Conservation (phyloP, 2,113 vertebrate genomes). For the Ivindomyrus marchei region DNA sequence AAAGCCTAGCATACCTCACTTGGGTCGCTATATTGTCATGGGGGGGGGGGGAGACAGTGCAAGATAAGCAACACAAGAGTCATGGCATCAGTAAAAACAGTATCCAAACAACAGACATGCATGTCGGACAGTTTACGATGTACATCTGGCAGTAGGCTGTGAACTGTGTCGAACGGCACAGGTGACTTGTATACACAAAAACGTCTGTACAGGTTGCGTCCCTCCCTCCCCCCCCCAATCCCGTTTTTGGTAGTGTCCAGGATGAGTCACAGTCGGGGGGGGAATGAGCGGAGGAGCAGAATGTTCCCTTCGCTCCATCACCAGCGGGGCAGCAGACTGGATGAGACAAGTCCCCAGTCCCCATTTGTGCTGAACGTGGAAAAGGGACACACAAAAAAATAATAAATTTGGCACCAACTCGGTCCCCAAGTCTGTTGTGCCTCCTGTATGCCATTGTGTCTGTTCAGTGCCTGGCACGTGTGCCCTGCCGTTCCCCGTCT, state of each 20-base stretch:
- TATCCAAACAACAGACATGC: conserved; percentile 51
- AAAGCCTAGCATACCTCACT: not conserved
- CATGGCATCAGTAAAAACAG: conserved; percentile 21
- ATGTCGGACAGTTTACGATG: conserved; percentile 40
- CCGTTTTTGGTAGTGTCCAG: conserved; percentile 17
- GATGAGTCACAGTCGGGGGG: conserved; percentile 29
- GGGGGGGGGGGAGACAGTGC: not conserved
- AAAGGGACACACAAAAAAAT: not conserved
- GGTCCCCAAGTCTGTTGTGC: conserved; percentile 24
- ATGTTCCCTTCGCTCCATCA: conserved; percentile 33
- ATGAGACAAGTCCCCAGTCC: conserved; percentile 44
- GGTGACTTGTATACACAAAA: conserved; percentile 47
- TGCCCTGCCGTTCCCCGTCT: conserved; percentile 19
- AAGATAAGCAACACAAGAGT: conserved; percentile 21
- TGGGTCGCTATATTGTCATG: not conserved
- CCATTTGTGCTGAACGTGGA: conserved; percentile 23
- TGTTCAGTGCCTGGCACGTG: conserved; percentile 33
- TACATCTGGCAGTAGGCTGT: conserved; percentile 50
- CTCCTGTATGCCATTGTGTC: conserved; percentile 45
- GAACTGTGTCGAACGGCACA: conserved; percentile 29
- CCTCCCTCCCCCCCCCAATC: conserved; percentile 15
- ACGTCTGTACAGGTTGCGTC: conserved; percentile 37
- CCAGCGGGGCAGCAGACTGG: conserved; percentile 53
- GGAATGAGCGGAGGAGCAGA: conserved; percentile 28
- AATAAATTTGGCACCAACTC: conserved; percentile 24